Base-by-base conservation (phyloP, 2,113 vertebrate genomes). In the Menura novaehollandiae region DNA sequence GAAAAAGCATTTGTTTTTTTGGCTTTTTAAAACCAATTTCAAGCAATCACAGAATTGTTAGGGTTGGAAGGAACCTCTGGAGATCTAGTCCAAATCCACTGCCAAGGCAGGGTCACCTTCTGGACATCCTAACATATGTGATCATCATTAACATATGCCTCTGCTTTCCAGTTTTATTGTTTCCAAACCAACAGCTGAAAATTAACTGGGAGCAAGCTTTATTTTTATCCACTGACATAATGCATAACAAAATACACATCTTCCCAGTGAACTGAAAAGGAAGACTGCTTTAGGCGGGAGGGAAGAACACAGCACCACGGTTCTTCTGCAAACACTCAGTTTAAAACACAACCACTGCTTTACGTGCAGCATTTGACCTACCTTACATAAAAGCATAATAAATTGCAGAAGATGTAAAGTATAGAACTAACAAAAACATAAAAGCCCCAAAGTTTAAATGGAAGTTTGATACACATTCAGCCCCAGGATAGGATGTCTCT, bases 121-220 rank as follows among this genome's bases (percentile, higher is more conserved):
- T 1, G 2, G 32, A 17, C 32, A 71, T 53, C 35, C 51, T 67
- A 56, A 49, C 0, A 0, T 26, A 51, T 10, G 11, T 1, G 3
- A 33, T 49, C 18, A 80, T 30, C 19, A 28, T 51, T 60, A 89
- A 82, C 1, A 3, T 23, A 83, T 17, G 44, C 11, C 68, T 88
- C 64, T 12, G 1, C 23, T 62, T 79, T 77, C 43, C 76, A 59
- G 19, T 14, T 92, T 55, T 75, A 46, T 14, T 49, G 16, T 41
- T 92, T 74, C 58, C 76, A 77, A 79, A 75, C 23, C 26, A 79
- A 72, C 13, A 80, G 37, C 39, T 92, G 58, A 69, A 85, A 85
- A 90, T 56, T 64, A 85, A 60, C 59, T 21, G 12, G 55, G 30
- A 74, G 62, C 47, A 79, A 82, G 39, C 6, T 89, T 82, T 60